These are phyloP conservation scores for Myotis davidii DNA, from an alignment of 2,113 vertebrate species.

Conservation along the genomic window DNA sequence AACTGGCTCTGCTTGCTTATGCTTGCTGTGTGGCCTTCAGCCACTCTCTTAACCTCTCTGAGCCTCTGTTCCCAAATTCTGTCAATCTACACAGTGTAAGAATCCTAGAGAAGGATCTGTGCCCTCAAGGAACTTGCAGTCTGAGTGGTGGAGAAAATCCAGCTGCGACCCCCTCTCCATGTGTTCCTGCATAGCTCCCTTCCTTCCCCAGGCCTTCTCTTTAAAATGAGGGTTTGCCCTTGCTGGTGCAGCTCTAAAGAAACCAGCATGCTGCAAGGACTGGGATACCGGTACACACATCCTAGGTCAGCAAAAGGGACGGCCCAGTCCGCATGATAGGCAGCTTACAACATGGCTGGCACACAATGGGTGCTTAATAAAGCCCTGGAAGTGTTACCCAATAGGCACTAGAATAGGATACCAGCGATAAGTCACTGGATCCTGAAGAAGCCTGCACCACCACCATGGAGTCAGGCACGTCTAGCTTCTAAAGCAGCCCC, in stretches of 20 bases:
- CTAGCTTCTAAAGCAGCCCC: neutral
- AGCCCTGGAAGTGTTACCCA: neutral
- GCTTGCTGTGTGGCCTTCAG: neutral
- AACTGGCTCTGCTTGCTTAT: neutral
- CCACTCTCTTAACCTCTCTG: neutral
- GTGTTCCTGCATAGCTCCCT: accelerated
- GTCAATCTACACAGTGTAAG: neutral
- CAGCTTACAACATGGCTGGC: neutral
- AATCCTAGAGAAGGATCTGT: neutral
- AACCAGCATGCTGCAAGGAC: neutral
- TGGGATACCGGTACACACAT: neutral
- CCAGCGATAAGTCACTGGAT: neutral
- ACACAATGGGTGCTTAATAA: neutral
- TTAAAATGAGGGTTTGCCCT: neutral
- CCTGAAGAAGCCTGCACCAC: neutral
- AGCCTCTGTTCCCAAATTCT: neutral
- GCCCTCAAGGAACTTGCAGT: neutral
- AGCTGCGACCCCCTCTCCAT: neutral
- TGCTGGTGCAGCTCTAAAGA: neutral
- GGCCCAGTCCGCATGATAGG: neutral
- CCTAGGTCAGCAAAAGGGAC: neutral
- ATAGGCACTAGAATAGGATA: neutral
- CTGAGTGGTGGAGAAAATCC: neutral
- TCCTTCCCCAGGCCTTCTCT: neutral
- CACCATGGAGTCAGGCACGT: neutral